A percentile compares a stretch with the other conserved stretches of the same genome.
These are phyloP conservation scores for Vanessa atalanta DNA, from an alignment of 1,140 invertebrate genomes.

Conservation along the genomic window DNA sequence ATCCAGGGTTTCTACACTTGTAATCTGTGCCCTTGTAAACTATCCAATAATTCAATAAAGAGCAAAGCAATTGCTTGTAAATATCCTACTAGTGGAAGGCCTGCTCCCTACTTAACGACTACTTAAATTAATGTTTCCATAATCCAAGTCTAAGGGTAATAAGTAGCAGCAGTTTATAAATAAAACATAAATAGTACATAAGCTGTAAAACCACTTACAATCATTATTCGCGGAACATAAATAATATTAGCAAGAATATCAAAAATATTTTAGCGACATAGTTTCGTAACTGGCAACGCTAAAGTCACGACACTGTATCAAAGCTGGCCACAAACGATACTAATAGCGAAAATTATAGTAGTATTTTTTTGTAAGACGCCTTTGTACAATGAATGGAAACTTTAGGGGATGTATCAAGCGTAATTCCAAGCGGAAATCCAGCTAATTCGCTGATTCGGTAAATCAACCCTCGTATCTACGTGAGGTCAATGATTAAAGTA, in stretches of 20 bases:
- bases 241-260: conserved; percentile 72
- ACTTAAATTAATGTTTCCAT: too few relatives aligned
- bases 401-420: not conserved
- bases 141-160: too few relatives aligned
- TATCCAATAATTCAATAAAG: too few relatives aligned
- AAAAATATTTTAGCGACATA: conserved; percentile 75
- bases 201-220: conserved; percentile 17
- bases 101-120: too few relatives aligned
- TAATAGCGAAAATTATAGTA: conserved; percentile 12
- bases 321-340: conserved; percentile 40
- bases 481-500: not conserved
- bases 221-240: conserved; percentile 54
- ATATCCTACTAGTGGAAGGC: too few relatives aligned
- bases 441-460: conserved; percentile 1
- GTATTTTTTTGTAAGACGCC: not conserved
- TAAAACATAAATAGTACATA: not conserved
- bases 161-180: not conserved
- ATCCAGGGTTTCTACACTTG: too few relatives aligned
- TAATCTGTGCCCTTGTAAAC: too few relatives aligned
- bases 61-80: too few relatives aligned
- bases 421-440: conserved; percentile 1
- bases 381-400: not conserved
- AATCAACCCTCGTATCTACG: not conserved
- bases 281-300: conserved; percentile 63
- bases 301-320: conserved; percentile 68